Conservation (phyloP, 2,113 vertebrate genomes). For the Toxotes chatareus region DNA sequence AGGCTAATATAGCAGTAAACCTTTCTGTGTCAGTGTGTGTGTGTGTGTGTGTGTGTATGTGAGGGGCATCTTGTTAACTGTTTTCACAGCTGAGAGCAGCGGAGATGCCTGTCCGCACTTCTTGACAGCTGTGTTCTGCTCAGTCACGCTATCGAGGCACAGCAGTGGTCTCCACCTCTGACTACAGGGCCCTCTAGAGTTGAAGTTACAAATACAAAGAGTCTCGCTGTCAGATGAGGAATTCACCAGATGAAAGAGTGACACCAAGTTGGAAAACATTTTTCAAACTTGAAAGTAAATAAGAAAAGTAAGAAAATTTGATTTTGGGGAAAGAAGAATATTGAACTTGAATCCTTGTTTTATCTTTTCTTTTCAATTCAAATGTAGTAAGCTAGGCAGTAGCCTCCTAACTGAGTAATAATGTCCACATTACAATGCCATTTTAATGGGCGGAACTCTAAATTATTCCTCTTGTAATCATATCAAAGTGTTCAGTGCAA, state of each 20-base stretch:
- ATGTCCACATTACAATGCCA: not conserved
- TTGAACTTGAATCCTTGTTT: not conserved
- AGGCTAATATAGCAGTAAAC: slow-evolving; percentile 12
- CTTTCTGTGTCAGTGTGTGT: slow-evolving; percentile 13
- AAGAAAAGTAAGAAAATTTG: too few relatives aligned
- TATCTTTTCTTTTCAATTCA: not conserved
- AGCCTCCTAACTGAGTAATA: not conserved
- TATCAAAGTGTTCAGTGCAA: slow-evolving; percentile 8
- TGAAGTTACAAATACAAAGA: slow-evolving; percentile 17
- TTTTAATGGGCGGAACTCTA: not conserved
- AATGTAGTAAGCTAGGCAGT: not conserved
- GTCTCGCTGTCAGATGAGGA: not conserved
- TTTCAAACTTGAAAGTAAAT: not conserved
- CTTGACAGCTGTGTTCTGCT: slow-evolving; percentile 80
- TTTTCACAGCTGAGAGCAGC: slow-evolving; percentile 82
- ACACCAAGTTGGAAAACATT: not conserved
- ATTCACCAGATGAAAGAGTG: not conserved
- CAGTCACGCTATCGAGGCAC: slow-evolving; percentile 69
- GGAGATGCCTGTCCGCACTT: slow-evolving; percentile 79
- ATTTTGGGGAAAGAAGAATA: not conserved
- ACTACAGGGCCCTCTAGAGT: slow-evolving; percentile 60
- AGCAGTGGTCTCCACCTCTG: slow-evolving; percentile 52
- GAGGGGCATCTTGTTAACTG: slow-evolving; percentile 66
- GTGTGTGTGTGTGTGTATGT: not conserved
- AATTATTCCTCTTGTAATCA: not conserved